These are phyloP conservation scores for Metellina segmentata DNA, from an alignment of 2,888 invertebrate species.

Conservation along the genomic window DNA sequence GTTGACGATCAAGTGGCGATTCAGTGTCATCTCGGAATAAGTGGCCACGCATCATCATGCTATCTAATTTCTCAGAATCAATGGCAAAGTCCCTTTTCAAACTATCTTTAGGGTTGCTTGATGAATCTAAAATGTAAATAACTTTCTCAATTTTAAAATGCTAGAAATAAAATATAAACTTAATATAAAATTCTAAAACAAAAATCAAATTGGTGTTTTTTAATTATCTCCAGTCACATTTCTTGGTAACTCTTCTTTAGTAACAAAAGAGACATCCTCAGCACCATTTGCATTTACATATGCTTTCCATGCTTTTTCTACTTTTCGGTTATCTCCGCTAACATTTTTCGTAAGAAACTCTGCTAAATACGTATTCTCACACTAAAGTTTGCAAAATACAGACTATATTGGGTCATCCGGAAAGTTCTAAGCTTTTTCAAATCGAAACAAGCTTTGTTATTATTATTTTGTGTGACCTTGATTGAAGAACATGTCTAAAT, in stretches of 20 bases:
- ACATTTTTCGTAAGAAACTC: too few species aligned
- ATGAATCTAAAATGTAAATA: conserved; percentile 48
- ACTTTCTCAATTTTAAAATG: neutral
- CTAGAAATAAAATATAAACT: neutral
- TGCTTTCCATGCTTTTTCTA: neutral
- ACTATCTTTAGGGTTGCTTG: conserved; percentile 6
- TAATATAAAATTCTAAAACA: neutral
- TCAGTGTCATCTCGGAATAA: conserved; percentile 72
- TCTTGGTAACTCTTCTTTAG: too few species aligned
- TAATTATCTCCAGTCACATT: neutral
- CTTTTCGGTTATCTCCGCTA: neutral
- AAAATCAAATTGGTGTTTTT: neutral
- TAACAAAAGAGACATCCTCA: neutral
- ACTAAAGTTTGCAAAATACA: too few species aligned
- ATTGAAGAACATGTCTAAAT: too few species aligned
- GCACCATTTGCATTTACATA: neutral
- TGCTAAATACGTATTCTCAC: too few species aligned
- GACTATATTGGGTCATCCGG: too few species aligned
- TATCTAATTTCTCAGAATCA: conserved; percentile 62
- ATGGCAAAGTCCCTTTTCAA: conserved; percentile 58
- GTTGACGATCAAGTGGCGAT: conserved; percentile 29
- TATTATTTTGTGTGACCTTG: too few species aligned
- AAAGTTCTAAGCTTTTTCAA: too few species aligned
- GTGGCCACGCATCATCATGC: conserved; percentile 72
- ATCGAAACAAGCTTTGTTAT: too few species aligned